Evolutionary conservation across 2,888 invertebrate species (phyloP).

Genomic region (Drosophila paracracens): DNA sequence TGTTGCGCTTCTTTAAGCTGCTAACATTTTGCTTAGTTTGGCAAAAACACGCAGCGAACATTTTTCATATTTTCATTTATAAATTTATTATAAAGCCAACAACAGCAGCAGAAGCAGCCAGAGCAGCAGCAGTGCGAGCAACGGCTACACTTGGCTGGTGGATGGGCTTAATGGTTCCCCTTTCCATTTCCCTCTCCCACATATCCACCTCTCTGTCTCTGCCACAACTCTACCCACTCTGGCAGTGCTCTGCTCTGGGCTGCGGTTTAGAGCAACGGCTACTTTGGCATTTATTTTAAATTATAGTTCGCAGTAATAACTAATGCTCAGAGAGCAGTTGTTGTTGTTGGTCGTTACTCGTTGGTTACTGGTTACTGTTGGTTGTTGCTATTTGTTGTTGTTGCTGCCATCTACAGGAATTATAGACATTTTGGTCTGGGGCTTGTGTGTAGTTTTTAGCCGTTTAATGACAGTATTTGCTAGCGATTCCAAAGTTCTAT

Average conservation of each 20-base stretch:
- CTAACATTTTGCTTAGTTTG: constrained; percentile 70
- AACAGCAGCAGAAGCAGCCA: constrained; percentile 33
- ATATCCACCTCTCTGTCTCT: neutral
- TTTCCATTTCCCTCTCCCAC: constrained; percentile 6
- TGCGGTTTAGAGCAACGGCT: constrained; percentile 75
- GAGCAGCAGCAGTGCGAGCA: constrained; percentile 20
- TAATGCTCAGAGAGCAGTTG: constrained; percentile 64
- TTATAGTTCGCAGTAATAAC: constrained; percentile 77
- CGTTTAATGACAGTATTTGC: constrained; percentile 57
- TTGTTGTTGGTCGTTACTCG: constrained; percentile 21
- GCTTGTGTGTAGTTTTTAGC: constrained; percentile 55
- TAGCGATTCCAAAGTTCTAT: constrained; percentile 43
- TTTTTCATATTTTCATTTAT: constrained; percentile 82
- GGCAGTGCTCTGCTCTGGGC: constrained; percentile 55
- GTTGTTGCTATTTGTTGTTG: constrained; percentile 30
- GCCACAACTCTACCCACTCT: constrained; percentile 37
- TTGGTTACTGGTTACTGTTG: constrained; percentile 25
- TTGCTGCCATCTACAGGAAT: constrained; percentile 66
- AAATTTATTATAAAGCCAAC: constrained; percentile 80
- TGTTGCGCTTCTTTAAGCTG: constrained; percentile 44
- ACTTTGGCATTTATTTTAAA: constrained; percentile 80
- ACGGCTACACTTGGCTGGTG: constrained; percentile 33
- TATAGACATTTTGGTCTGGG: constrained; percentile 61
- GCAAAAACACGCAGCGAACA: constrained; percentile 80
- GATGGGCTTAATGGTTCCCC: constrained; percentile 71